These are phyloP conservation scores for Ennomos fuscantarius DNA, from an alignment of 2,888 invertebrate species.

Conservation along the genomic window DNA sequence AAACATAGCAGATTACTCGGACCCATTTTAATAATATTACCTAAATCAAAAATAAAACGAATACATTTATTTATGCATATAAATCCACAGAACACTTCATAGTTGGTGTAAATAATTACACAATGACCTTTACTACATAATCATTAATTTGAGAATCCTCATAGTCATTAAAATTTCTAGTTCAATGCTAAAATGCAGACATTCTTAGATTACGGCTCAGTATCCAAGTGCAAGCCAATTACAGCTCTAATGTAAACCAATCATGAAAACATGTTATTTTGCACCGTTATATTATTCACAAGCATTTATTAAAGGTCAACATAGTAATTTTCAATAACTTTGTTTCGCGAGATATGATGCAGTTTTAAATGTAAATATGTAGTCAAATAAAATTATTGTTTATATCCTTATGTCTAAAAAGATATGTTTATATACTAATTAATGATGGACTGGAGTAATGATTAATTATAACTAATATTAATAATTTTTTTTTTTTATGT, in stretches of 20 bases:
- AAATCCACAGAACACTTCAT: too few species aligned
- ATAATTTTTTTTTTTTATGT: too few species aligned
- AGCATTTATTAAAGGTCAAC: constrained; percentile 31
- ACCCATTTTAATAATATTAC: too few species aligned
- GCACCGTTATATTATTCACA: constrained; percentile 25
- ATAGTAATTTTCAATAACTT: constrained; percentile 37
- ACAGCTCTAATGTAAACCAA: constrained; percentile 24
- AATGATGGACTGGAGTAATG: too few species aligned
- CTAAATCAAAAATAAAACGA: too few species aligned
- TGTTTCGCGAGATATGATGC: constrained; percentile 10
- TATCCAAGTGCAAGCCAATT: constrained; percentile 19
- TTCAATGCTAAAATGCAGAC: constrained; percentile 1
- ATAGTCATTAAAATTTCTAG: not conserved
- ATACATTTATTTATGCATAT: too few species aligned
- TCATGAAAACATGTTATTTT: constrained; percentile 27
- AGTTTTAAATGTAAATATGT: constrained; percentile 6
- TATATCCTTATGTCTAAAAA: constrained; percentile 7
- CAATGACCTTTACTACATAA: not conserved
- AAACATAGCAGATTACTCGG: too few species aligned
- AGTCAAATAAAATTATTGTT: constrained; percentile 1
- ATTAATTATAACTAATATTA: too few species aligned
- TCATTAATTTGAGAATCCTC: constrained; percentile 10
- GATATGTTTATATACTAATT: too few species aligned
- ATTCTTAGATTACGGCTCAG: not conserved
- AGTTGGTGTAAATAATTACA: not conserved